Base-by-base conservation (phyloP, 2,797 vertebrate genomes). In the Pterois miles region DNA sequence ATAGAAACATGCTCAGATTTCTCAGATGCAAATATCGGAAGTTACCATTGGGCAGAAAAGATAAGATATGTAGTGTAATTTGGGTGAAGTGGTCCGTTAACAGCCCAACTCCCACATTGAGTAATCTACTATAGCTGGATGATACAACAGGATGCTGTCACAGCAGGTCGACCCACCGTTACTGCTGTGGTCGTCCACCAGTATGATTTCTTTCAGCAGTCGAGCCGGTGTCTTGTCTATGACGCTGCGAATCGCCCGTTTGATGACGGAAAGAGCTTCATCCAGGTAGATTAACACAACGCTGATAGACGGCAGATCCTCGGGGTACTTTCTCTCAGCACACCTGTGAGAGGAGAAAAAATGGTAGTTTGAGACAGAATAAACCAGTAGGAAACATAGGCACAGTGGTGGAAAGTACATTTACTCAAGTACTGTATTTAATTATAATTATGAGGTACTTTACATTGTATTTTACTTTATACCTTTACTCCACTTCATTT, bases 161-260 rank as follows among this genome's bases (percentile, higher is more conserved):
- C 14, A 33, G 34, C 70, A 38, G 16, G 29, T 6, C 0, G 7
- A 25, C 90, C 65, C 52, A 96, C 96, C 90, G 0, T 95, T 92
- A 33, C 88, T 89, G 74, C 96, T 96, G 86, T 92, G 92, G 74
- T 97, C 95, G 6, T 97, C 96, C 74, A 97, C 94, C 68, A 97
- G 93, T 57, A 96, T 92, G 70, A 96, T 95, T 65, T 97, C 95
- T 59, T 90, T 94, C 63, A 97, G 85, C 65, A 96, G 85, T 8
- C 5, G 86, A 40, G 91, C 33, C 0, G 95, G 95, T 0, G 95
- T 97, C 84, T 83, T 87, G 84, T 95, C 91, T 5, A 95, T 93
- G 77, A 96, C 70, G 79, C 95, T 96, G 65, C 89, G 87, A 58
- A 96, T 56, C 9, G 96, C 95, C 46, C 94, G 82, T 48, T 96